phyloP scores from a whole-genome alignment of 2,888 invertebrate genomes.

The Acleris sparsana region DNA sequence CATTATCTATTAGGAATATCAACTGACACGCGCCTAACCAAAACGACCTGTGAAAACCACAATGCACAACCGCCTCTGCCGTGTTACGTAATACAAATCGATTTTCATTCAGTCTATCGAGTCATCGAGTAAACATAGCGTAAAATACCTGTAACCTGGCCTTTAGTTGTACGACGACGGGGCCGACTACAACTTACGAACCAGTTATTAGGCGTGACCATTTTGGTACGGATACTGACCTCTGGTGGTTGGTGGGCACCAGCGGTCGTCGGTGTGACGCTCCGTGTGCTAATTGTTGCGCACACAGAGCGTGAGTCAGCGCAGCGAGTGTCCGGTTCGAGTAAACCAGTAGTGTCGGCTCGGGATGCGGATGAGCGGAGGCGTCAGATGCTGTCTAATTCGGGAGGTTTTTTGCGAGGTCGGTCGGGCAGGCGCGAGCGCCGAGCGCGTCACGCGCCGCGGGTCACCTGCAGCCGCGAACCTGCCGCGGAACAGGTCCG shows the following conservation, averaged over 20 bases:
- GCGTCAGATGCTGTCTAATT: slow-evolving; percentile 56
- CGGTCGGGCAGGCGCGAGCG: slow-evolving; percentile 49
- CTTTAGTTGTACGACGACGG: slow-evolving; percentile 78
- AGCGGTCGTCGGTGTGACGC: slow-evolving; percentile 71
- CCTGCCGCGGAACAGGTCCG: slow-evolving; percentile 82
- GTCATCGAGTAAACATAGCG: slow-evolving; percentile 76
- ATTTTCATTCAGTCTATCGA: slow-evolving; percentile 69
- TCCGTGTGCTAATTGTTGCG: slow-evolving; percentile 79
- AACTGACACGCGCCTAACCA: background rate
- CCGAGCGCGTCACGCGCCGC: slow-evolving; percentile 52
- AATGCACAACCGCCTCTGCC: slow-evolving; percentile 31
- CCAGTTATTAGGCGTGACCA: slow-evolving; percentile 84
- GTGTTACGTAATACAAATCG: slow-evolving; percentile 45
- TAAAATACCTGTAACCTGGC: slow-evolving; percentile 79
- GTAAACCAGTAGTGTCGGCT: slow-evolving; percentile 54
- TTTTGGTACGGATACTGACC: slow-evolving; percentile 83
- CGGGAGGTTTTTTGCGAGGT: slow-evolving; percentile 50
- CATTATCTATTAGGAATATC: background rate
- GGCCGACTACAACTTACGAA: slow-evolving; percentile 80
- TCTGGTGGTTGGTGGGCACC: slow-evolving; percentile 70
- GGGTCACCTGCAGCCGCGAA: slow-evolving; percentile 69
- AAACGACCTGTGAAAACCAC: slow-evolving; percentile 35
- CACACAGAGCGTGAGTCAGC: slow-evolving; percentile 74
- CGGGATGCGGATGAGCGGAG: slow-evolving; percentile 49
- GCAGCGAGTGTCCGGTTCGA: slow-evolving; percentile 61